phyloP scores from a whole-genome alignment of 2,888 invertebrate species.

The Mesodorylaimus sp. region DNA sequence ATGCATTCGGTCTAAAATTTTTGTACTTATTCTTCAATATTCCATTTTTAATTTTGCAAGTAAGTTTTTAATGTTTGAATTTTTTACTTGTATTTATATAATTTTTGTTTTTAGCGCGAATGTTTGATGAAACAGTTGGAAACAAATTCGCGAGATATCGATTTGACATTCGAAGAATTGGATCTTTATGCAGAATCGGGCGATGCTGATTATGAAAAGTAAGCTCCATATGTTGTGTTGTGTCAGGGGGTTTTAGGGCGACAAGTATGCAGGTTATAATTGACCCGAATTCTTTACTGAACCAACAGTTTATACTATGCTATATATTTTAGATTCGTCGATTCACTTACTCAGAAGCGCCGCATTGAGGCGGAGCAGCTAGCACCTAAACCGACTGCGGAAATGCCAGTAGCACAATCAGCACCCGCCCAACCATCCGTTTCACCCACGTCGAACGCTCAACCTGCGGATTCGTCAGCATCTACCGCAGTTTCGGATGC shows the following conservation, averaged over 20 bases:
- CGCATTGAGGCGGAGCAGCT: slow-evolving; percentile 9
- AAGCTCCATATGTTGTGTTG: not conserved
- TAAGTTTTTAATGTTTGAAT: slow-evolving; percentile 16
- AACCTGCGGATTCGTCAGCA: not conserved
- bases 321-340: slow-evolving; percentile 8
- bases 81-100: slow-evolving; percentile 6
- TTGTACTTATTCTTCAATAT: slow-evolving; percentile 85
- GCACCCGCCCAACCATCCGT: not conserved
- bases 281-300: no score
- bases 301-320: not conserved
- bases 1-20: slow-evolving; percentile 76
- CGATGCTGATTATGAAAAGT: slow-evolving; percentile 37
- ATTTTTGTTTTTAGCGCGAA: slow-evolving; percentile 39
- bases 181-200: slow-evolving; percentile 37
- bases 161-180: slow-evolving; percentile 44
- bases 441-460: no score
- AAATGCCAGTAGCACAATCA: not conserved
- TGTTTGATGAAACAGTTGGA: slow-evolving; percentile 63
- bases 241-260: not conserved
- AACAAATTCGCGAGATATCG: slow-evolving; percentile 60
- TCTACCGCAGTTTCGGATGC: not conserved
- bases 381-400: slow-evolving; percentile 10
- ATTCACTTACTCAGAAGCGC: slow-evolving; percentile 1
- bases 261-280: no score
- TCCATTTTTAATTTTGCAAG: slow-evolving; percentile 72